A percentile compares a stretch with the other conserved stretches of the same genome.
Conservation (phyloP, 2,113 vertebrate species). For the Polypterus bichir region DNA sequence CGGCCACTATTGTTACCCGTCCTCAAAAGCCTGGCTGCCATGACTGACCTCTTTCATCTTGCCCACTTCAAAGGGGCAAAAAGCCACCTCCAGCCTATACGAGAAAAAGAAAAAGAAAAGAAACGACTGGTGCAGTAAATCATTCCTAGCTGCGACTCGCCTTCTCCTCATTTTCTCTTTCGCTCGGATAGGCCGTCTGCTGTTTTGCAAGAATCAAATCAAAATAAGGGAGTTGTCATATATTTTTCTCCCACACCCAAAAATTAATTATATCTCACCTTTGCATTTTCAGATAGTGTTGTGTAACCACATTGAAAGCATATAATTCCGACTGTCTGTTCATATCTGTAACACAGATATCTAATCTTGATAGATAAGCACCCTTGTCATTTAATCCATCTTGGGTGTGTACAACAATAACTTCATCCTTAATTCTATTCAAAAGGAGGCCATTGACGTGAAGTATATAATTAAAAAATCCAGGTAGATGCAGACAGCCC, state of each 20-base stretch:
- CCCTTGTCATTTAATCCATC: slow-evolving; percentile 21
- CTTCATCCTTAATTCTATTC: slow-evolving; percentile 19
- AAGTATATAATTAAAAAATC: slow-evolving; percentile 17
- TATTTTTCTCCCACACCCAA: slow-evolving; percentile 14
- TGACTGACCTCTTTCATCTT: slow-evolving; percentile 26
- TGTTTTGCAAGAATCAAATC: slow-evolving; percentile 18
- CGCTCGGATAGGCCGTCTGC: slow-evolving; percentile 14
- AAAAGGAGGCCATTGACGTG: slow-evolving; percentile 10
- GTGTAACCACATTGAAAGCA: slow-evolving; percentile 23
- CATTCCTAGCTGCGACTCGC: slow-evolving; percentile 19
- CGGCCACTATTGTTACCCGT: slow-evolving; percentile 21
- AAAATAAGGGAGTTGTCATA: slow-evolving; percentile 14
- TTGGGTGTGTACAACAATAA: slow-evolving; percentile 12
- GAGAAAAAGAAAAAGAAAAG: background rate
- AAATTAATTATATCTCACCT: slow-evolving; percentile 15
- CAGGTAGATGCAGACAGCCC: slow-evolving; percentile 15
- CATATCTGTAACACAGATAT: slow-evolving; percentile 24
- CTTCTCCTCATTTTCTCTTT: slow-evolving; percentile 16
- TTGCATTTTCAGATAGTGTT: slow-evolving; percentile 14
- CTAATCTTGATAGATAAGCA: slow-evolving; percentile 31
- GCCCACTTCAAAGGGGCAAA: slow-evolving; percentile 32
- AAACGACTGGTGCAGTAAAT: slow-evolving; percentile 24
- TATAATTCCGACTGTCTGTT: slow-evolving; percentile 18
- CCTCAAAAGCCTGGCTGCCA: slow-evolving; percentile 24
- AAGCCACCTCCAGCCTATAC: slow-evolving; percentile 21